Conservation (phyloP, 2,797 vertebrate species). For the Chloroceryle amazona region DNA sequence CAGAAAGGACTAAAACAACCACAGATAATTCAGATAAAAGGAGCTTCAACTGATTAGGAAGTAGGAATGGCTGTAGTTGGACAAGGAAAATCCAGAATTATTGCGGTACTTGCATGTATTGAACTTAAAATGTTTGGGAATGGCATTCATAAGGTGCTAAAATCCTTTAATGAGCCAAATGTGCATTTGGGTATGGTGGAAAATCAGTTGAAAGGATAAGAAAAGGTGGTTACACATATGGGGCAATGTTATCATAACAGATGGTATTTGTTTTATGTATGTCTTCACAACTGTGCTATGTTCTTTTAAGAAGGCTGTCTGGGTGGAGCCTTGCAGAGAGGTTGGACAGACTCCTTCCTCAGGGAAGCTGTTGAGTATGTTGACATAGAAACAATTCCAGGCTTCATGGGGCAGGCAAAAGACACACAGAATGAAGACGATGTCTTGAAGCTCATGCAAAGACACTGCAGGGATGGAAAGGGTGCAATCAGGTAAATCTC, state of each 20-base stretch:
- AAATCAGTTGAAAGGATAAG: conserved; percentile 35
- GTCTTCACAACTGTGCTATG: conserved; percentile 47
- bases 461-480: neutral
- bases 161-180: conserved; percentile 46
- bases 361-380: neutral
- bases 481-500: neutral
- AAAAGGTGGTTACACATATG: conserved; percentile 53
- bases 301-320: conserved; percentile 44
- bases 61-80: neutral
- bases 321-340: conserved; percentile 30
- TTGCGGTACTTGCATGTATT: neutral
- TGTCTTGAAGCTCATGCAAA: neutral
- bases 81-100: conserved; percentile 20
- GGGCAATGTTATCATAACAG: conserved; percentile 43
- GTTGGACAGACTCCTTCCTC: neutral
- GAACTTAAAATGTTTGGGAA: conserved; percentile 5
- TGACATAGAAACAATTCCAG: neutral
- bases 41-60: neutral
- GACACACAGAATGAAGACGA: neutral
- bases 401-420: neutral
- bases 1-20: neutral
- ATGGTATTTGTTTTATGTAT: conserved; percentile 70
- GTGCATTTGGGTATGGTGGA: conserved; percentile 5
- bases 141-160: conserved; percentile 40
- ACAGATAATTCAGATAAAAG: neutral